Evolutionary conservation across 2,113 vertebrate species (phyloP), one percentile per base, ranked within the genome.

Genomic region (Mixornis gularis): DNA sequence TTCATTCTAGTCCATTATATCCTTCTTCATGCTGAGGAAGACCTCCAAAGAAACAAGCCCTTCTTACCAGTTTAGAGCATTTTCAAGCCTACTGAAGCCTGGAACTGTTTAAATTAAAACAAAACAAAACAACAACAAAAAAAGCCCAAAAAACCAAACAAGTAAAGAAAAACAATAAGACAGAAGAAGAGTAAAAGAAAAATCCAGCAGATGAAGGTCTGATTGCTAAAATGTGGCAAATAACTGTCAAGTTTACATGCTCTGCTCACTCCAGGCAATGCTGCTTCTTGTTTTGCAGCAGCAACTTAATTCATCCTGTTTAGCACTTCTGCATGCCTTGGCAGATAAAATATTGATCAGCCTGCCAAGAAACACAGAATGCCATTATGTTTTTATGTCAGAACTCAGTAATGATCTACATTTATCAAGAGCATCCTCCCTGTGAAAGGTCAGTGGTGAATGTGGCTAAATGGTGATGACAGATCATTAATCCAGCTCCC

Each of bases 401-500:
- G 97, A 97, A 97, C 94, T 97, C 72, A 65, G 96, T 98, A 98
- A 98, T 98, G 98, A 98, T 98, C 96, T 97, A 76, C 96, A 98
- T 98, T 97, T 97, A 98, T 98, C 98, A 98, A 97, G 96, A 95
- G 94, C 64, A 93, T 96, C 97, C 94, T 96, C 95, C 88, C 81
- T 68, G 89, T 94, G 96, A 98, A 98, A 98, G 98, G 98, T 98
- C 98, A 98, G 92, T 76, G 63, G 94, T 85, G 92, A 97, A 96
- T 96, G 91, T 95, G 95, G 96, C 96, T 97, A 97, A 98, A 95
- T 96, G 97, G 96, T 96, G 97, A 97, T 97, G 98, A 97, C 98
- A 98, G 94, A 96, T 97, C 97, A 98, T 98, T 98, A 98, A 98
- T 98, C 97, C 97, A 94, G 94, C 70, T 97, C 90, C 95, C 90